phyloP scores from a whole-genome alignment of 1,140 invertebrate genomes.

The Aphaenogaster floridana region DNA sequence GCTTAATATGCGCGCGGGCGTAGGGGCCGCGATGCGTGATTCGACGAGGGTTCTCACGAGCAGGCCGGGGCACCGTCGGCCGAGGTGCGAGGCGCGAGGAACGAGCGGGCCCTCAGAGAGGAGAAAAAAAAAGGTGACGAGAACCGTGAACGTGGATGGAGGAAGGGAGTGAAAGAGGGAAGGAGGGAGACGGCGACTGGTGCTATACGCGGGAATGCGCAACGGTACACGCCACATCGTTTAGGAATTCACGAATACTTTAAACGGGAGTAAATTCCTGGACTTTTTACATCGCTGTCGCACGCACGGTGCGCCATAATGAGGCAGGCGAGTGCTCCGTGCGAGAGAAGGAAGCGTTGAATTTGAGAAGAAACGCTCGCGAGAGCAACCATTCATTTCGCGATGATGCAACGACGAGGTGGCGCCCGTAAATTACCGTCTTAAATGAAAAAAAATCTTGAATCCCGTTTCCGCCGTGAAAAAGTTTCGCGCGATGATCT shows the following conservation, averaged over 20 bases:
- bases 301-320: constrained; percentile 5
- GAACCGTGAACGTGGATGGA: constrained; percentile 15
- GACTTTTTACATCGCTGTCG: constrained; percentile 25
- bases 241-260: constrained; percentile 75
- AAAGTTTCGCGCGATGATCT: neutral
- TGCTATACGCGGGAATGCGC: constrained; percentile 49
- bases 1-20: constrained; percentile 84
- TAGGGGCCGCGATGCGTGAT: constrained; percentile 80
- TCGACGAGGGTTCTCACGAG: constrained; percentile 82
- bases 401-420: constrained; percentile 26
- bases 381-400: neutral
- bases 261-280: constrained; percentile 72
- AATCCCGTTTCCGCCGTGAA: neutral
- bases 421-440: neutral
- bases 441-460: neutral
- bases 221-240: constrained; percentile 69
- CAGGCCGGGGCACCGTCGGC: constrained; percentile 9
- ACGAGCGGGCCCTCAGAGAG: constrained; percentile 28
- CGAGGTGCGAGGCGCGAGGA: constrained; percentile 6
- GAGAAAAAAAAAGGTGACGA: constrained; percentile 63
- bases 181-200: neutral
- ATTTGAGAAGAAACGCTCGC: constrained; percentile 10
- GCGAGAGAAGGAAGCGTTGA: constrained; percentile 4
- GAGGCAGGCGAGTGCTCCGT: neutral
- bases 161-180: neutral